Evolutionary conservation across 2,113 vertebrate genomes (phyloP), one percentile per base, ranked within the genome.

Genomic region (Alosa alosa): DNA sequence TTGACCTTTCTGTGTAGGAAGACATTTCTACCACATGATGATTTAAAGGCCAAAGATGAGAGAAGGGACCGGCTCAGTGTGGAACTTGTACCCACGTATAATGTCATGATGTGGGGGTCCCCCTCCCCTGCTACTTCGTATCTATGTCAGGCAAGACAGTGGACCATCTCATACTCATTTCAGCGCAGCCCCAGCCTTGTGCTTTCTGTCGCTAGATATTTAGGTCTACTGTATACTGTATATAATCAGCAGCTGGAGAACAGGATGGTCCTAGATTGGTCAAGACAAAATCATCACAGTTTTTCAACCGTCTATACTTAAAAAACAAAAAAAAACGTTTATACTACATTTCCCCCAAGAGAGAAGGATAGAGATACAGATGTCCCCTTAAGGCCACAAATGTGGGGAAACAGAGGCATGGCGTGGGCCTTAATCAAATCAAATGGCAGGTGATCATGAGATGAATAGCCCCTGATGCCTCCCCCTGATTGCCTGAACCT

Each of bases 1-100:
- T 82, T 91, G 86, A 87, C 90, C 90, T 91, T 91, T 90, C 83
- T 83, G 75, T 88, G 83, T 45, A 82, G 83, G 86, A 84, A 91
- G 87, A 91, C 88, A 88, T 88, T 87, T 88, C 87, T 86, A 49
- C 68, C 84, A 87, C 87, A 82, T 86, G 68, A 81, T 75, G 83
- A 85, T 72, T 82, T 64, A 86, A 88, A 87, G 82, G 86, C 88
- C 84, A 84, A 84, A 72, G 87, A 81, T 81, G 72, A 86, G 84
- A 83, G 75, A 50, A 50, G 52, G 55, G 41, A 83, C 83, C 60
- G 57, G 47, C 75, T n/a, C 81, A 47, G 86, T 82, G 81, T 85
- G 86, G 72, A 39, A 47, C 64, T 39, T 64, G 83, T 17, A 11
- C 25, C 15, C n/a, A 72, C 64, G 15, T 13, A 31, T 72, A 45